These are phyloP conservation scores for Lichenostomus cassidix DNA, from an alignment of 2,113 vertebrate species.

Conservation along the genomic window DNA sequence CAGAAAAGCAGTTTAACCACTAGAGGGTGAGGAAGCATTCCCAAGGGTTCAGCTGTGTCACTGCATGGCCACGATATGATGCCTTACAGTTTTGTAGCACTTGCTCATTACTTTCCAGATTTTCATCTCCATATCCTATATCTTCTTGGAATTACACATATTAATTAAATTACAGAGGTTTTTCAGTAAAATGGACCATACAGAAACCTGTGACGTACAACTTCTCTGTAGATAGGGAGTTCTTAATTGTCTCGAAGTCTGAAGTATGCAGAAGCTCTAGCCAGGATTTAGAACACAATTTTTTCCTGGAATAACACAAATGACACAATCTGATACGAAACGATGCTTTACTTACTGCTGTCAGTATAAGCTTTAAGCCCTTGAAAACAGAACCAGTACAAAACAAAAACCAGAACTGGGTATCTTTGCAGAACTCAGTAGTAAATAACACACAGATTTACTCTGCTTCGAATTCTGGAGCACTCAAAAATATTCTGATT, in stretches of 20 bases:
- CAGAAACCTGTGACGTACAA: neutral
- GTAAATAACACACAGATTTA: neutral
- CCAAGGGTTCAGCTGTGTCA: neutral
- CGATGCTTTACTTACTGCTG: neutral
- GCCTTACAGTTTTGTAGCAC: neutral
- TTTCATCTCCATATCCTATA: neutral
- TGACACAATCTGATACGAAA: neutral
- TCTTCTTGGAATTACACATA: neutral
- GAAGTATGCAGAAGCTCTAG: neutral
- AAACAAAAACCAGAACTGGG: neutral
- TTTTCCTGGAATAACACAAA: neutral
- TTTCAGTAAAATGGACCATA: neutral
- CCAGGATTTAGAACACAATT: neutral
- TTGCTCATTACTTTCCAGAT: neutral
- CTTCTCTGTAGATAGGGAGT: too few relatives aligned
- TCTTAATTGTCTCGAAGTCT: neutral
- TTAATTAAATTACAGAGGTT: neutral
- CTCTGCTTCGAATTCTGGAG: neutral
- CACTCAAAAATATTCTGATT: neutral
- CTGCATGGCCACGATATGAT: too few relatives aligned
- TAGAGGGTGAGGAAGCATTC: neutral
- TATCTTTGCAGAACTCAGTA: neutral
- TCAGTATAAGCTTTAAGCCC: neutral
- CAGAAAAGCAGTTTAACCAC: neutral
- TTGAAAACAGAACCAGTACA: neutral